These are phyloP conservation scores for Pongo abelii DNA, from an alignment of 2,113 vertebrate species.

Conservation along the genomic window DNA sequence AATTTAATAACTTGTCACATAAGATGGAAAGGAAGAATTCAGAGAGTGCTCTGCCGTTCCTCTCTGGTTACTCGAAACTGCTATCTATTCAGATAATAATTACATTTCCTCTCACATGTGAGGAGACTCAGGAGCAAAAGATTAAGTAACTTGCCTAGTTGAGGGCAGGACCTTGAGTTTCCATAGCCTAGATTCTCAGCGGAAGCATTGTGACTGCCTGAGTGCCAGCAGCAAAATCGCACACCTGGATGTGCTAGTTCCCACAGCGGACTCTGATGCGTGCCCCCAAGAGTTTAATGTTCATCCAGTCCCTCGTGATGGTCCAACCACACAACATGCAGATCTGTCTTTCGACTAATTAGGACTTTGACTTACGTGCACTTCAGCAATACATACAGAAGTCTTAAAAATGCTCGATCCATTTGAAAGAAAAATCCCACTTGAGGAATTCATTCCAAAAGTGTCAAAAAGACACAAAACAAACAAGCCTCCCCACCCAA, in stretches of 20 bases:
- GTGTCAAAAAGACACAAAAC: neutral
- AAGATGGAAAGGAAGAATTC: neutral
- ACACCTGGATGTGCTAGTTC: neutral
- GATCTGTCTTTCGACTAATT: neutral
- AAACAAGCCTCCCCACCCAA: neutral
- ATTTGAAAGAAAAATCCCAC: neutral
- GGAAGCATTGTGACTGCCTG: neutral
- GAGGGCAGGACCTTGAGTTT: neutral
- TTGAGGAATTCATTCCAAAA: neutral
- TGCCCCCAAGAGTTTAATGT: neutral
- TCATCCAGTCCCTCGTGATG: neutral
- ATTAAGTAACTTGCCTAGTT: neutral
- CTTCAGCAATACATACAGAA: neutral
- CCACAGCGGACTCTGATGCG: neutral
- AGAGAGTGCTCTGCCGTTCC: neutral
- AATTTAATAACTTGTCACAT: neutral
- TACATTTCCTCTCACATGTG: neutral
- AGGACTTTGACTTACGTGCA: neutral
- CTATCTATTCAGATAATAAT: neutral
- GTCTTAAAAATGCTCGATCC: neutral
- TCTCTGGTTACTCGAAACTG: neutral
- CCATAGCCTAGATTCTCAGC: neutral
- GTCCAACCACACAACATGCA: neutral
- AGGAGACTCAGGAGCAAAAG: neutral
- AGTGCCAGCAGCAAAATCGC: neutral